These are phyloP conservation scores for Iselma pallidipennis DNA, from an alignment of 2,888 invertebrate genomes.

Conservation along the genomic window DNA sequence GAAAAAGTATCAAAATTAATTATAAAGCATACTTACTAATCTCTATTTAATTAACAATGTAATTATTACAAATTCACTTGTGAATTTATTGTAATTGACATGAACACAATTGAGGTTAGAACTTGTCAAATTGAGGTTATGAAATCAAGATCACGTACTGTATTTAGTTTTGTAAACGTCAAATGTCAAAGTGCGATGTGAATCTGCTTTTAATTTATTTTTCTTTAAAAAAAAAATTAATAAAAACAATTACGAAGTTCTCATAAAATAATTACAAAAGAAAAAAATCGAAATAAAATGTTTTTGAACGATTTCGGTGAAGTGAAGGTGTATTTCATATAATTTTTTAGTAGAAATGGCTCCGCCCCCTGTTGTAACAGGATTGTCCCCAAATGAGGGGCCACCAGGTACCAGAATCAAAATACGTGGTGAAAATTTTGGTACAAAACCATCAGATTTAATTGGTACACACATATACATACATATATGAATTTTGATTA, in stretches of 20 bases:
- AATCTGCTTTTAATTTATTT: slow-evolving; percentile 17
- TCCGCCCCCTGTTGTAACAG: slow-evolving; percentile 88
- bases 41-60: too few species aligned
- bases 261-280: slow-evolving; percentile 7
- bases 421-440: slow-evolving; percentile 95
- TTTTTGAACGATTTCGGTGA: not conserved
- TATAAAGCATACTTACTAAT: too few species aligned
- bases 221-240: slow-evolving; percentile 8
- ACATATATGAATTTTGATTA: not conserved
- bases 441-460: slow-evolving; percentile 81
- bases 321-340: not conserved
- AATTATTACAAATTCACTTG: too few species aligned
- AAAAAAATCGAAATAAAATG: not conserved
- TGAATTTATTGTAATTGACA: too few species aligned
- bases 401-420: slow-evolving; percentile 95
- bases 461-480: slow-evolving; percentile 65
- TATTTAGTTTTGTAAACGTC: slow-evolving; percentile 23
- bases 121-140: too few species aligned
- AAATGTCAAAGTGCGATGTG: slow-evolving; percentile 12
- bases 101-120: too few species aligned
- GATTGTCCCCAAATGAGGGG: slow-evolving; percentile 98
- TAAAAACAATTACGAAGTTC: slow-evolving; percentile 4
- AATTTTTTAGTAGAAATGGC: slow-evolving; percentile 58
- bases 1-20: too few species aligned
- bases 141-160: too few species aligned